phyloP scores from a whole-genome alignment of 2,113 vertebrate genomes.

The Seriola quinqueradiata region DNA sequence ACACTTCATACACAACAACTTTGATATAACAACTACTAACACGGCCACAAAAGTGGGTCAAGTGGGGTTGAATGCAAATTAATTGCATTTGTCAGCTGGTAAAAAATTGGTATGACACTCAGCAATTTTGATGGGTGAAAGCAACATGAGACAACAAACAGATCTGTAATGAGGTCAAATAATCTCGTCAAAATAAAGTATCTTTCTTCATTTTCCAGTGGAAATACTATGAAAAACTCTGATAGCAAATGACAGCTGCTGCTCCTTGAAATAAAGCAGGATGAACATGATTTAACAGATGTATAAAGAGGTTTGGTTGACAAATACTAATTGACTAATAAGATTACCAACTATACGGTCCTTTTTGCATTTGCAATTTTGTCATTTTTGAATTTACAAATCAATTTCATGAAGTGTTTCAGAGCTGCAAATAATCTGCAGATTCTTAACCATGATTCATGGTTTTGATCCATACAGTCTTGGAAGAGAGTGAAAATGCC shows the following conservation, averaged over 20 bases:
- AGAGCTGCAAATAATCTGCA: too few species aligned
- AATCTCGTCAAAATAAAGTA: background rate
- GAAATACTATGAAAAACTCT: background rate
- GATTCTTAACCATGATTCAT: too few species aligned
- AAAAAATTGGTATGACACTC: conserved; percentile 4
- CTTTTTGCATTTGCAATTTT: too few species aligned
- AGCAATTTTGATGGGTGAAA: background rate
- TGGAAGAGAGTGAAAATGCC: too few species aligned
- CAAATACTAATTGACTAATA: too few species aligned
- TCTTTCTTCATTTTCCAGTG: background rate
- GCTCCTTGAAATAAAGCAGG: background rate
- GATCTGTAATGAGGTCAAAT: background rate
- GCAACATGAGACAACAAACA: background rate
- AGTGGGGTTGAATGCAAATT: conserved; percentile 14
- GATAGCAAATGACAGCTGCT: background rate
- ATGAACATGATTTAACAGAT: too few species aligned
- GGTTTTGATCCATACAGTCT: too few species aligned
- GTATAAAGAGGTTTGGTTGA: too few species aligned
- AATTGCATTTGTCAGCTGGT: background rate
- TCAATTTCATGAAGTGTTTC: too few species aligned
- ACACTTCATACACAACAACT: conserved; percentile 16
- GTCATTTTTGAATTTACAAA: too few species aligned
- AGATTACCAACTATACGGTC: too few species aligned
- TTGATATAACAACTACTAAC: background rate
- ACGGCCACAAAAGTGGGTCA: background rate